Percentiles rank a stretch among this genome's conserved stretches.
These are phyloP conservation scores for Boulengeromyrus knoepffleri DNA, from an alignment of 2,113 vertebrate genomes.

Conservation along the genomic window DNA sequence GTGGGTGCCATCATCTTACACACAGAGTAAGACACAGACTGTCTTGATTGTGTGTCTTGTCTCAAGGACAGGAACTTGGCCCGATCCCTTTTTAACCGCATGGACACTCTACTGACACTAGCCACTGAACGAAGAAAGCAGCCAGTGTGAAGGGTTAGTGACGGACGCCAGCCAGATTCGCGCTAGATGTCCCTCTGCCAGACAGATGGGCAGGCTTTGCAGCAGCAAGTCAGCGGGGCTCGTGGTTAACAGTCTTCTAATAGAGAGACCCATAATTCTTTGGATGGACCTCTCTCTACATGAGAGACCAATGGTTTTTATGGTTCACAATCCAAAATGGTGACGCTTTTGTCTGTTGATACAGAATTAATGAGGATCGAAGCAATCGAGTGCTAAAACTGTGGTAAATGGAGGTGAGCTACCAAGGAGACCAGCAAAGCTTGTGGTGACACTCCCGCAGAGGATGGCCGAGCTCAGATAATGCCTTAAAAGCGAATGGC, in stretches of 20 bases:
- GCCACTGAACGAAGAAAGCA: background rate
- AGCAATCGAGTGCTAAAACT: background rate
- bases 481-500: background rate
- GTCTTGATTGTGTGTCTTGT: conserved; percentile 1
- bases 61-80: background rate
- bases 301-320: background rate
- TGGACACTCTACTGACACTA: background rate
- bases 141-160: background rate
- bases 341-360: background rate
- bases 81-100: background rate
- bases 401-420: background rate
- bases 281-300: background rate
- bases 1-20: background rate
- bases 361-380: background rate
- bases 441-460: background rate
- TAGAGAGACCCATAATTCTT: background rate
- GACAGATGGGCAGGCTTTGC: background rate
- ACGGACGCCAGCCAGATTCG: background rate
- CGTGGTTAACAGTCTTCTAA: background rate
- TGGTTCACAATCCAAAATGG: background rate
- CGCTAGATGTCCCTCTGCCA: background rate
- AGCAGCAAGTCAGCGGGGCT: background rate
- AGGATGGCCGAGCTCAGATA: background rate
- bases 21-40: background rate
- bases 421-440: background rate